These are phyloP conservation scores for Macquaria australasica DNA, from an alignment of 2,113 vertebrate genomes.

Conservation along the genomic window DNA sequence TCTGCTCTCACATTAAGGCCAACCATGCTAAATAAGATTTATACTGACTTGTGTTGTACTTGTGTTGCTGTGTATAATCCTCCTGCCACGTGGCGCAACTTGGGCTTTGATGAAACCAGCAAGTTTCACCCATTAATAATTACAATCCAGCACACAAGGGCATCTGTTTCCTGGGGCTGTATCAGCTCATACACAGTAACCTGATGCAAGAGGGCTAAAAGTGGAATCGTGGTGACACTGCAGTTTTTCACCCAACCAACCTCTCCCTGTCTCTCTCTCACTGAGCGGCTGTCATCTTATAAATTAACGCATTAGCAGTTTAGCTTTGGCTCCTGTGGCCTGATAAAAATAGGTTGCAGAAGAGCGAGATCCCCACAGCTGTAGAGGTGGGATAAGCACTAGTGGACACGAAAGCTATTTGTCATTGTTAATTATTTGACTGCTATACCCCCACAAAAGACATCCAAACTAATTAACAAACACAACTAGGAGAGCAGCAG, in stretches of 20 bases:
- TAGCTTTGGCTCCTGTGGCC: constrained; percentile 28
- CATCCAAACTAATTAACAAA: constrained; percentile 70
- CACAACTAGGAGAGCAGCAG: constrained; percentile 46
- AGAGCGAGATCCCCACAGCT: constrained; percentile 51
- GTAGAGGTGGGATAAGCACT: constrained; percentile 58
- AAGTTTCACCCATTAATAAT: constrained; percentile 67
- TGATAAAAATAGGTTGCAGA: constrained; percentile 59
- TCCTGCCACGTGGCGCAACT: neutral
- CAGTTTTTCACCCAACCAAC: constrained; percentile 58
- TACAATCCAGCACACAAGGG: constrained; percentile 60
- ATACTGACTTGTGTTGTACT: neutral
- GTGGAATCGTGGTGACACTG: constrained; percentile 68
- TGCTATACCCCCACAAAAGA: constrained; percentile 50
- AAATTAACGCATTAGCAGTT: constrained; percentile 68
- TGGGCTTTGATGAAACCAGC: constrained; percentile 48
- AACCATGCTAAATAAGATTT: neutral
- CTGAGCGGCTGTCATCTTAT: constrained; percentile 46
- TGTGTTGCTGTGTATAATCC: neutral
- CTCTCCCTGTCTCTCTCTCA: neutral
- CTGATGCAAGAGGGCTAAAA: constrained; percentile 66
- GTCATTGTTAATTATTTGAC: constrained; percentile 72
- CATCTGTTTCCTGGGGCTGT: constrained; percentile 70
- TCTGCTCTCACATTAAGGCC: neutral
- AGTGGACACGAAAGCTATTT: constrained; percentile 61
- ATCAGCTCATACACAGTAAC: constrained; percentile 67